phyloP scores from a whole-genome alignment of 2,888 invertebrate species.

The Syrista parreyssii region DNA sequence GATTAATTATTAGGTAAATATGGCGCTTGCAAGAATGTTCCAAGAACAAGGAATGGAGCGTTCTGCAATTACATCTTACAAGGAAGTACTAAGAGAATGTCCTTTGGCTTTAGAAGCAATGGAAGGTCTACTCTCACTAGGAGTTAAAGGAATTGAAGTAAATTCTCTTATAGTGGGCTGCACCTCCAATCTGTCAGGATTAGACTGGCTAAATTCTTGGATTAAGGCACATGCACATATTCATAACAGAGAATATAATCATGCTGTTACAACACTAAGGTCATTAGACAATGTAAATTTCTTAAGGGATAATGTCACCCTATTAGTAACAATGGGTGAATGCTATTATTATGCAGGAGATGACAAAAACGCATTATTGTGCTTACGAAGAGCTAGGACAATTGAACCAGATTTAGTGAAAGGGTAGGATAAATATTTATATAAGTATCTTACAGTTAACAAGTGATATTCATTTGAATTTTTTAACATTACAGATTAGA shows the following conservation, averaged over 20 bases:
- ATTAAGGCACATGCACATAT: conserved; percentile 75
- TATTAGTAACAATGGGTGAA: conserved; percentile 78
- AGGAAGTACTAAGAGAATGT: conserved; percentile 81
- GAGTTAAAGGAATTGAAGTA: conserved; percentile 80
- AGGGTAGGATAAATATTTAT: conserved; percentile 48
- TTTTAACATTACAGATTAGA: conserved; percentile 70
- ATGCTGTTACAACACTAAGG: conserved; percentile 75
- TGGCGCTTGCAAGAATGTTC: conserved; percentile 81
- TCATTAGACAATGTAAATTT: conserved; percentile 74
- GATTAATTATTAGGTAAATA: conserved; percentile 65
- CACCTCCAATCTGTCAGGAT: conserved; percentile 54
- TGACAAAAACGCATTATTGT: conserved; percentile 72
- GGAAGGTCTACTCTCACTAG: conserved; percentile 77
- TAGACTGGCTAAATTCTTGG: conserved; percentile 73
- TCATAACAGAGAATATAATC: conserved; percentile 75
- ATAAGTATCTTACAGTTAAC: conserved; percentile 32
- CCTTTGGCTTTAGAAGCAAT: conserved; percentile 82
- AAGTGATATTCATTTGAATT: conserved; percentile 17
- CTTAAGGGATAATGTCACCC: conserved; percentile 75
- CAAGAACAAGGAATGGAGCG: conserved; percentile 77
- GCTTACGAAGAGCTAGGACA: conserved; percentile 66
- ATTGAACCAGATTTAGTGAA: conserved; percentile 60
- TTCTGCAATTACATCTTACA: conserved; percentile 80
- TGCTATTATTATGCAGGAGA: conserved; percentile 80
- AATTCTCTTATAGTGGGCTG: conserved; percentile 77